Percentiles rank a stretch among this genome's conserved stretches.
Conservation (phyloP, 2,888 invertebrate genomes). For the Ophonus ardosiacus region DNA sequence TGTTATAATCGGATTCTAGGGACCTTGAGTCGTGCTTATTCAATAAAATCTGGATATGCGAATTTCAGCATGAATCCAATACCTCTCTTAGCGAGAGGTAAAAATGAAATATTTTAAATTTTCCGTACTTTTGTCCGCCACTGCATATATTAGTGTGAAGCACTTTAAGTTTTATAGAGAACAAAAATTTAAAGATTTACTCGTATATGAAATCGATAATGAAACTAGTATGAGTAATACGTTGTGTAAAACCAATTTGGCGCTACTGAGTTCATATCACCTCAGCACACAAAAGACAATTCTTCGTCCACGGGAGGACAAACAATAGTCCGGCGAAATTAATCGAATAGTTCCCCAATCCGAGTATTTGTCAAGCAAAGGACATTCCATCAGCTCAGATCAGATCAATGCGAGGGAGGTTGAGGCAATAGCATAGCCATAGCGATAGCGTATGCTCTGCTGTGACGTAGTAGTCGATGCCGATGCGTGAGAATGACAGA, state of each 20-base stretch:
- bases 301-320: conserved; percentile 35
- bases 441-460: too few relatives aligned
- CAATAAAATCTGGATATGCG: too few relatives aligned
- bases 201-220: neutral
- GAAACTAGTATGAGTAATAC: conserved; percentile 7
- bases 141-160: too few relatives aligned
- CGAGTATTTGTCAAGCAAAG: conserved; percentile 37
- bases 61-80: too few relatives aligned
- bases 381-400: conserved; percentile 48
- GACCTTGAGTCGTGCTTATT: too few relatives aligned
- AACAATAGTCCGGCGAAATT: conserved; percentile 49
- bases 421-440: neutral
- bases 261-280: conserved; percentile 44
- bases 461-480: neutral
- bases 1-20: too few relatives aligned
- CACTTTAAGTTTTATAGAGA: too few relatives aligned
- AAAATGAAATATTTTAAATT: too few relatives aligned
- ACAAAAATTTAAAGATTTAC: too few relatives aligned
- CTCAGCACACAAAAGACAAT: conserved; percentile 45
- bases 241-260: conserved; percentile 22
- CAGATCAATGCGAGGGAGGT: conserved; percentile 23
- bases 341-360: conserved; percentile 55
- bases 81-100: too few relatives aligned
- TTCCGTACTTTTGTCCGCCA: too few relatives aligned
- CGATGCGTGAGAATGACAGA: conserved; percentile 23